These are phyloP conservation scores for Turritopsis rubra DNA, from an alignment of 30 jellyfish, hydroid and myxozoan genomes.

Conservation along the genomic window DNA sequence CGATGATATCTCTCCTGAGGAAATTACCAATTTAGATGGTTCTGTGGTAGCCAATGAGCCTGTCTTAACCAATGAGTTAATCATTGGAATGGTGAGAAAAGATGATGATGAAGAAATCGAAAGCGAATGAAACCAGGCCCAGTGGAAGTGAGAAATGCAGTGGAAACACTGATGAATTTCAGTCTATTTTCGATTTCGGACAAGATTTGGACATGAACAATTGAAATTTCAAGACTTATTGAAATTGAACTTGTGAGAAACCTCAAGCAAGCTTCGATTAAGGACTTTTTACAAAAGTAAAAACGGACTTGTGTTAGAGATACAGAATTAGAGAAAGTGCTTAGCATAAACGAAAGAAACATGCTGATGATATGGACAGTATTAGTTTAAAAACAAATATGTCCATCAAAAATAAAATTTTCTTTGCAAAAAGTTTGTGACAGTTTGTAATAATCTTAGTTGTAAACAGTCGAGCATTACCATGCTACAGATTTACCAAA, in stretches of 20 bases:
- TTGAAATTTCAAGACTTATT: neutral
- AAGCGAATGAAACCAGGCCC: neutral
- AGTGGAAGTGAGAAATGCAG: neutral
- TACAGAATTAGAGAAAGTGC: too few relatives aligned
- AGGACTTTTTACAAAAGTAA: too few relatives aligned
- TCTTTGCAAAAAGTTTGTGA: too few relatives aligned
- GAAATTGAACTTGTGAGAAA: neutral
- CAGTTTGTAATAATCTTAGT: too few relatives aligned
- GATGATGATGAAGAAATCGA: neutral
- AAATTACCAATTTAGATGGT: neutral
- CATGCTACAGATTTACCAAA: too few relatives aligned
- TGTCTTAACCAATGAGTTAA: neutral
- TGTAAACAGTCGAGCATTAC: too few relatives aligned
- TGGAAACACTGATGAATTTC: neutral
- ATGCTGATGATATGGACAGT: too few relatives aligned
- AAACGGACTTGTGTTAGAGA: too few relatives aligned
- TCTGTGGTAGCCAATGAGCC: neutral
- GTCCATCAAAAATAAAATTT: too few relatives aligned
- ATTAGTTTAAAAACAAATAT: too few relatives aligned
- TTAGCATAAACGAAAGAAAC: too few relatives aligned
- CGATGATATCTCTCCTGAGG: neutral
- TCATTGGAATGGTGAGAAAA: neutral
- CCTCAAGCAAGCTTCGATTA: neutral
- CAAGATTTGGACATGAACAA: neutral
- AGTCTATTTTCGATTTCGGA: neutral